Percentiles rank a stretch among this genome's conserved stretches.
Conservation (phyloP, 2,113 vertebrate genomes). For the Ondatra zibethicus region DNA sequence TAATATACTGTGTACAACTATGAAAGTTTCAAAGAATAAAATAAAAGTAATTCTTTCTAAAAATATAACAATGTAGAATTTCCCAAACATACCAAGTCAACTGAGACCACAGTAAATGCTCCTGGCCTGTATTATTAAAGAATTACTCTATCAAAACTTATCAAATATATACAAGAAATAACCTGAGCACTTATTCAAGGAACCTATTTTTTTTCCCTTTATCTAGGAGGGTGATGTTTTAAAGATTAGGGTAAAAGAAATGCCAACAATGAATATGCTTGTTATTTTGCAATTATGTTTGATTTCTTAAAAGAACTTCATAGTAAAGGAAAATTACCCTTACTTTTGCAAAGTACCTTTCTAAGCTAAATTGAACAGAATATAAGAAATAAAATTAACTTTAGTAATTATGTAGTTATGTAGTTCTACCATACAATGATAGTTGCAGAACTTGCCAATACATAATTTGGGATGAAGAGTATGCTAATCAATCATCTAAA, state of each 20-base stretch:
- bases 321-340: background rate
- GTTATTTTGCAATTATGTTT: background rate
- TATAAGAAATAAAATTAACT: background rate
- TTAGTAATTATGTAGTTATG: background rate
- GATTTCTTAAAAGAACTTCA: background rate
- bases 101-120: background rate
- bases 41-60: background rate
- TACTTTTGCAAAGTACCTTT: background rate
- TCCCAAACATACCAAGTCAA: background rate
- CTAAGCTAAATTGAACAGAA: background rate
- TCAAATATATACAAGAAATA: background rate
- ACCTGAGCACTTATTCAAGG: background rate
- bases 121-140: background rate
- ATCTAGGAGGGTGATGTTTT: background rate
- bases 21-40: background rate
- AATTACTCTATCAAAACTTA: background rate
- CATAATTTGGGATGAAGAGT: background rate
- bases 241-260: background rate
- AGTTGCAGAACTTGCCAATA: background rate
- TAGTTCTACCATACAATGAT: background rate
- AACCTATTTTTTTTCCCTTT: background rate
- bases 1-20: background rate
- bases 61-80: background rate
- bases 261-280: background rate
- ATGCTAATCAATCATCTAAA: background rate